Conservation (phyloP, 1,140 invertebrate genomes). For the Eriosoma lanigerum region DNA sequence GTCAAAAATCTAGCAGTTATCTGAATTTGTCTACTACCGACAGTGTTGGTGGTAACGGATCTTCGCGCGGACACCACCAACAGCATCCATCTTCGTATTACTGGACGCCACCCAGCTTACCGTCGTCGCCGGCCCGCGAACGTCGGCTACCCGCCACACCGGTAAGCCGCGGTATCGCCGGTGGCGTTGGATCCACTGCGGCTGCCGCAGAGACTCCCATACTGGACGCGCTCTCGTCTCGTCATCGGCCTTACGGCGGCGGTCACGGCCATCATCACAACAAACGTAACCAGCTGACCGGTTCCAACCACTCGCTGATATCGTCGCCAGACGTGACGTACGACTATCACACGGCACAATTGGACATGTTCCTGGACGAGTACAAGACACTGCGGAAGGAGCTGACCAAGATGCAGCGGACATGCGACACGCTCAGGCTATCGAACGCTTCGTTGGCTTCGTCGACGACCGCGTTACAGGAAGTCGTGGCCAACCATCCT, state of each 20-base stretch:
- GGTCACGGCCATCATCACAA: neutral
- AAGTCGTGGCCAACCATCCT: neutral
- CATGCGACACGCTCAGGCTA: conserved; percentile 60
- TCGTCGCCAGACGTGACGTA: conserved; percentile 60
- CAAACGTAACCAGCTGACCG: conserved; percentile 53
- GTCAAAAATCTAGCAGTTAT: conserved; percentile 21
- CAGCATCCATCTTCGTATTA: conserved; percentile 10
- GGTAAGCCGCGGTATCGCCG: neutral
- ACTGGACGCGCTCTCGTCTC: conserved; percentile 4
- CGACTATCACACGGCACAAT: conserved; percentile 74
- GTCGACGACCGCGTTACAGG: neutral
- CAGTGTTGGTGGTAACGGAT: neutral
- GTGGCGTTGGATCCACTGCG: neutral
- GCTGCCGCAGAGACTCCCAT: conserved; percentile 27
- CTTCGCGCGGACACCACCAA: neutral
- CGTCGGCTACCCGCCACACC: conserved; percentile 2
- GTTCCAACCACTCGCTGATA: conserved; percentile 54
- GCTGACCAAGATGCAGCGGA: conserved; percentile 74
- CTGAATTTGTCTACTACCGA: conserved; percentile 11
- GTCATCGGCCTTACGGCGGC: neutral
- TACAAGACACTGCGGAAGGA: conserved; percentile 67
- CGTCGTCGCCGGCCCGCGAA: conserved; percentile 25
- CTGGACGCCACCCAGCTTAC: conserved; percentile 37
- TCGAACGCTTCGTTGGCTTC: conserved; percentile 55
- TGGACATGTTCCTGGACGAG: conserved; percentile 75